Conservation (phyloP, 2,797 vertebrate genomes). For the Eospalax fontanierii region DNA sequence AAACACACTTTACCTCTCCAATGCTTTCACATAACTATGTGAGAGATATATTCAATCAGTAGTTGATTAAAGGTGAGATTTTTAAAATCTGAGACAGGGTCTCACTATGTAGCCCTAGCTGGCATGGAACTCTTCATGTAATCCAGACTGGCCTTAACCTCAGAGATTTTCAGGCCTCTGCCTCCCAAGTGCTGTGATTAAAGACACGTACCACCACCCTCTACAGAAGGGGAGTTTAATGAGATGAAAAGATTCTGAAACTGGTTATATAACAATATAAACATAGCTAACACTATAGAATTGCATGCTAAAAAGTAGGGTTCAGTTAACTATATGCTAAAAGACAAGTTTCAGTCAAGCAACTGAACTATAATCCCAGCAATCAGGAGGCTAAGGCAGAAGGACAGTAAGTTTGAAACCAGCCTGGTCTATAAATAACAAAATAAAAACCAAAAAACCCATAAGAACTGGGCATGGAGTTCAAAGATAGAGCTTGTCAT, state of each 20-base stretch:
- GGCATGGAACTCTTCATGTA: no score
- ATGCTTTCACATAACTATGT: not conserved
- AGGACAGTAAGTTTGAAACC: not conserved
- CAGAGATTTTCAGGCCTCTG: no score
- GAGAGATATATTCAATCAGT: not conserved
- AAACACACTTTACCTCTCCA: not conserved
- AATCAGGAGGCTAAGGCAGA: not conserved
- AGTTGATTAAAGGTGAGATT: no score
- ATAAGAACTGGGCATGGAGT: not conserved
- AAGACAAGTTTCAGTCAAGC: not conserved
- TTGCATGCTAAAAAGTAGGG: not conserved
- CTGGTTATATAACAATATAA: not conserved
- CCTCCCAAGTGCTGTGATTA: no score
- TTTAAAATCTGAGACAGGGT: no score
- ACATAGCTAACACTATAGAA: not conserved
- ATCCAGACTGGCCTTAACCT: no score
- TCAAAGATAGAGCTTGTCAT: not conserved
- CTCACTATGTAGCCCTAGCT: no score
- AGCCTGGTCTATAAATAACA: not conserved
- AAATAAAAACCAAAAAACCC: not conserved
- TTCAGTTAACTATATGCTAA: no score
- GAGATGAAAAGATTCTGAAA: slow-evolving; percentile 35
- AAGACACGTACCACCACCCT: no score
- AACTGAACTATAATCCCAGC: not conserved
- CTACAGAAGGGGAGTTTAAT: not conserved